These are phyloP conservation scores for Perognathus longimembris DNA, from an alignment of 2,113 vertebrate species.

Conservation along the genomic window DNA sequence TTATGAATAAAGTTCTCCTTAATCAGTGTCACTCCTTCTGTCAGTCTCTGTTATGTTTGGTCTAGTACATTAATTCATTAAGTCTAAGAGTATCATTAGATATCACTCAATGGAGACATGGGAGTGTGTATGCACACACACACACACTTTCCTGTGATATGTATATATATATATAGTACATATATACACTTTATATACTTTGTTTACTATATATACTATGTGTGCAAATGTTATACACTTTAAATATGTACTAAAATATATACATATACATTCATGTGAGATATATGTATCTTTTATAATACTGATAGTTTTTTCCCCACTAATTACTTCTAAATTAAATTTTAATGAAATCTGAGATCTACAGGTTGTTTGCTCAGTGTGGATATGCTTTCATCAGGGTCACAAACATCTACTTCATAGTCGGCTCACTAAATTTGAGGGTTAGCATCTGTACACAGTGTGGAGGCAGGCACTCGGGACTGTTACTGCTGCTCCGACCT, in stretches of 20 bases:
- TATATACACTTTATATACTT: too few relatives aligned
- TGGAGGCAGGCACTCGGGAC: neutral
- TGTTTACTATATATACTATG: too few relatives aligned
- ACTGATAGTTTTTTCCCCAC: neutral
- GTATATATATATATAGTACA: too few relatives aligned
- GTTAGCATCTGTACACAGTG: neutral
- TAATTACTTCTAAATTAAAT: slow-evolving; percentile 46
- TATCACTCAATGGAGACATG: neutral
- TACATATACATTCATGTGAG: too few relatives aligned
- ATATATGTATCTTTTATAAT: neutral
- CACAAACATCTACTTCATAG: neutral
- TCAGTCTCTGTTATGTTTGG: neutral
- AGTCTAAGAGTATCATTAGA: neutral
- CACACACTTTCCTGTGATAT: neutral
- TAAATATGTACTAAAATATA: too few relatives aligned
- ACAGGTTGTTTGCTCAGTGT: neutral
- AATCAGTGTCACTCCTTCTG: neutral
- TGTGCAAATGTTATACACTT: too few relatives aligned
- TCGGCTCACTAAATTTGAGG: neutral
- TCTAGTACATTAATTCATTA: neutral
- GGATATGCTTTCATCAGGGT: neutral
- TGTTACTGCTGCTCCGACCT: neutral
- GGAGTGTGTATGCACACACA: too few relatives aligned
- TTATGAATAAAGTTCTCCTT: too few relatives aligned
- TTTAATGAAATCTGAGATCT: slow-evolving; percentile 38